Base-by-base conservation (phyloP, 2,888 invertebrate species). In the Congeria kusceri region DNA sequence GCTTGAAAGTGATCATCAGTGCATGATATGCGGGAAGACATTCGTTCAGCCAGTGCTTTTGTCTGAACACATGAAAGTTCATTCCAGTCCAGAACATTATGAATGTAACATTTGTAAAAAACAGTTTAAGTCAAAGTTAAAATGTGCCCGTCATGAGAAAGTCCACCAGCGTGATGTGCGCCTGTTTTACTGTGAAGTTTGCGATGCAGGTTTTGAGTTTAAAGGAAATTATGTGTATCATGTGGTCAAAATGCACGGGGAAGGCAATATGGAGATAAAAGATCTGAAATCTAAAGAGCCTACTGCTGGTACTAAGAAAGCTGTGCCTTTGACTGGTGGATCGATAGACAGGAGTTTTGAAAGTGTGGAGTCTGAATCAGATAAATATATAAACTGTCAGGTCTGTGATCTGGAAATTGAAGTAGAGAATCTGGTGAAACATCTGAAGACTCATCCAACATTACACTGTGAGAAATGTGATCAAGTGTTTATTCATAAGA, bases 391-490 rank as follows among this genome's bases (percentile, higher is more conserved):
- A 3, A 77, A 77, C 20, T 83, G 83, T 77, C 79, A 74, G 47
- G 75, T 83, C 27, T 83, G 83, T 77, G 79, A 76, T 28, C 63
- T 70, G 18, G 79, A 79, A 61, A 65, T 83, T 28, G 66, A 70
- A 23, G 70, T 71, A 20, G 59, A 64, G 18, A 65, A 79, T 27
- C 71, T 83, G 27, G 61, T 77, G 9, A 32, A 65, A 28, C 83
- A 83, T 66, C 44, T 83, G 25, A 65, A 67, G 20, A 56, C 64
- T 13, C 83, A 83, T 63, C 68, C 70, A n/a, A 47, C 77, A 20
- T 67, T 77, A 27, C 71, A 61, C 11, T 83, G 83, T 53, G 67
- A 79, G 25, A 77, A 74, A 56, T 83, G 83, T 74, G 77, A 83
- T 15, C 61, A 58, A n/a, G 77, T 67, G 62, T 80, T 80, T 66